Conservation (phyloP, 92 coral and sea anemone genomes). For the Porites cylindrica region DNA sequence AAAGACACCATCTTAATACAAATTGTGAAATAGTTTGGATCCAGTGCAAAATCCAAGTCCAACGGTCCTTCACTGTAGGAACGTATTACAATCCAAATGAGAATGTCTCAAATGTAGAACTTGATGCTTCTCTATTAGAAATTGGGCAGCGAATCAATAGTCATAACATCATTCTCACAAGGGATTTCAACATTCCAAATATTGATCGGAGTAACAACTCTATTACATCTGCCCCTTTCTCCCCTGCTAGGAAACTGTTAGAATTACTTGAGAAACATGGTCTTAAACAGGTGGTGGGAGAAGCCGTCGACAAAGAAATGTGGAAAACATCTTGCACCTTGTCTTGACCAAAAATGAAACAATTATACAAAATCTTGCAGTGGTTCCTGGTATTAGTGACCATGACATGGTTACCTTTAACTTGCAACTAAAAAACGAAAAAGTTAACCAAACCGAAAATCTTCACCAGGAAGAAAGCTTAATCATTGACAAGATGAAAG, state of each 20-base stretch:
- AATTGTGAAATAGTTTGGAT: no score
- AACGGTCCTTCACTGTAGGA: no score
- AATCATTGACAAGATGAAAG: slow-evolving; percentile 49
- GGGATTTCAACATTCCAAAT: no score
- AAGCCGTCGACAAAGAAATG: not conserved
- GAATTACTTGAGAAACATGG: not conserved
- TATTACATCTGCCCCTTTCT: no score
- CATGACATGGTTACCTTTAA: slow-evolving; percentile 70
- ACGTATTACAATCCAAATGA: no score
- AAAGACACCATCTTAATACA: not conserved
- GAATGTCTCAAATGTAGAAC: no score
- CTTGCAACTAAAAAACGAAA: slow-evolving; percentile 37
- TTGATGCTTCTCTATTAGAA: no score
- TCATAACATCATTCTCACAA: no score
- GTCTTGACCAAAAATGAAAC: slow-evolving; percentile 55
- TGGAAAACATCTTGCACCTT: not conserved
- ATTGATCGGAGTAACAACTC: no score
- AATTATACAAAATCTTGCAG: slow-evolving; percentile 44
- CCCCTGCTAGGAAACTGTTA: not conserved
- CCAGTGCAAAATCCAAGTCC: no score
- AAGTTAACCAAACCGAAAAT: slow-evolving; percentile 32
- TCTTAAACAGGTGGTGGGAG: not conserved
- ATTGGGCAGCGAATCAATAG: no score
- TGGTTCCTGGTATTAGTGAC: slow-evolving; percentile 69
- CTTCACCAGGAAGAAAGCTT: slow-evolving; percentile 63